Base-by-base conservation (phyloP, 2,113 vertebrate species). In the Tychaedon coryphoeus region DNA sequence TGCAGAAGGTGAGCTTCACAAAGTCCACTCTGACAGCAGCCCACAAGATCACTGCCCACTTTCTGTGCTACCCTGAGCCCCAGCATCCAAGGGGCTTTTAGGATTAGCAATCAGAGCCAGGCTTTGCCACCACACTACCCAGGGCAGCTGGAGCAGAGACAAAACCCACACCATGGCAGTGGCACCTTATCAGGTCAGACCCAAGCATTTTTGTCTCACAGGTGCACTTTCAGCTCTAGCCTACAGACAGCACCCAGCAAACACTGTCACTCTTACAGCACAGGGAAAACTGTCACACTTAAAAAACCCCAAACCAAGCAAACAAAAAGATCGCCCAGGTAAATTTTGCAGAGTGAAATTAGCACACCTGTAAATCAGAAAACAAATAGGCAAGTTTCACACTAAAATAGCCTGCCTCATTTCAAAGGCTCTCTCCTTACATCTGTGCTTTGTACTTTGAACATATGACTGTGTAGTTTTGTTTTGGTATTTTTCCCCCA, bases 311-410 rank as follows among this genome's bases (percentile, higher is more conserved):
- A 61, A 72, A 43, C 9, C n/a, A 58, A 86, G 0, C 51, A 85
- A 82, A n/a, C 28, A 87, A 91, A 94, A 96, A 76, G 40, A 92
- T 80, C 0, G 1, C 81, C 93, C 94, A 97, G 92, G 95, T 97
- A 94, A 83, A 96, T 95, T 93, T 81, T 90, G 74, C 67, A 77
- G 64, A 94, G 94, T 78, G 82, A 95, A 92, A 80, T 56, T 77
- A 95, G 69, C 75, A 82, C 38, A 65, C 48, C 61, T 93, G 94
- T 94, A 96, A 97, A 96, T 95, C 93, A 97, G 82, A 85, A 89
- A 93, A 91, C 85, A 97, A 96, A 97, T 86, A 97, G 93, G 78
- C 86, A 91, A 77, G 95, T 96, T 92, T 94, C 83, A 82, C 26
- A 28, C 12, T 38, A 92, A 92, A 95, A 96, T 33, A 94, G 71